Percentiles rank a stretch among this genome's conserved stretches.
These are phyloP conservation scores for Catamblyrhynchus diadema DNA, from an alignment of 2,797 vertebrate species.

Conservation along the genomic window DNA sequence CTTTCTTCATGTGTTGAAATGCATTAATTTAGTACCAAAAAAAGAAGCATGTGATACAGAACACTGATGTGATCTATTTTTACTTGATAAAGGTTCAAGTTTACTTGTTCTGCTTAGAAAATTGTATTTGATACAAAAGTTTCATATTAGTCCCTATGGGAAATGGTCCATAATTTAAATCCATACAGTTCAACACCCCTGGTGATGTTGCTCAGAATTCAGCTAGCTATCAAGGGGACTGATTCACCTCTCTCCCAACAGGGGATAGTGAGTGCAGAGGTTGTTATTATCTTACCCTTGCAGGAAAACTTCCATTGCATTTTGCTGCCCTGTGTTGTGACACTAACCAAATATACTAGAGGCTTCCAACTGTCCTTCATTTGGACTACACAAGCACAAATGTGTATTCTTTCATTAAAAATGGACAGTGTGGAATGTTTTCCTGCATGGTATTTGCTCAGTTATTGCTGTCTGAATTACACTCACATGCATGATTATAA, in stretches of 20 bases:
- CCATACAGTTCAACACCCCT: constrained; percentile 22
- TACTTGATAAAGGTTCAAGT: background rate
- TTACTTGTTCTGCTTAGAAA: constrained; percentile 15
- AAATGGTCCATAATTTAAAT: constrained; percentile 39
- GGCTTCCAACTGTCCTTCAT: constrained; percentile 11
- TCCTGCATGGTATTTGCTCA: constrained; percentile 28
- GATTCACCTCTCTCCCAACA: constrained; percentile 37
- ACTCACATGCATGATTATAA: constrained; percentile 65
- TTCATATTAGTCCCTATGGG: background rate
- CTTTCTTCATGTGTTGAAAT: background rate
- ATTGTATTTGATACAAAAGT: constrained; percentile 18
- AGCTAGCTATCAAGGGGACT: constrained; percentile 11
- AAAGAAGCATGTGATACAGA: background rate
- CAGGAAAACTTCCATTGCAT: constrained; percentile 35
- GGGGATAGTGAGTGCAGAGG: constrained; percentile 30
- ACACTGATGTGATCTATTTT: background rate
- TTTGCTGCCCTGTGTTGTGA: constrained; percentile 2
- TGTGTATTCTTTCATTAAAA: constrained; percentile 41
- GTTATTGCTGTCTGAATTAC: constrained; percentile 62
- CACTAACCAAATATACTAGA: constrained; percentile 9
- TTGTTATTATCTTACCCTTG: constrained; percentile 31
- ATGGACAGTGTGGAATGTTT: constrained; percentile 19
- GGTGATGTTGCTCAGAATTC: constrained; percentile 23
- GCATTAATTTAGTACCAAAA: background rate
- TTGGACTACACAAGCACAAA: constrained; percentile 21